Conservation (phyloP, 2,888 invertebrate genomes). For the Andrena flavipes region DNA sequence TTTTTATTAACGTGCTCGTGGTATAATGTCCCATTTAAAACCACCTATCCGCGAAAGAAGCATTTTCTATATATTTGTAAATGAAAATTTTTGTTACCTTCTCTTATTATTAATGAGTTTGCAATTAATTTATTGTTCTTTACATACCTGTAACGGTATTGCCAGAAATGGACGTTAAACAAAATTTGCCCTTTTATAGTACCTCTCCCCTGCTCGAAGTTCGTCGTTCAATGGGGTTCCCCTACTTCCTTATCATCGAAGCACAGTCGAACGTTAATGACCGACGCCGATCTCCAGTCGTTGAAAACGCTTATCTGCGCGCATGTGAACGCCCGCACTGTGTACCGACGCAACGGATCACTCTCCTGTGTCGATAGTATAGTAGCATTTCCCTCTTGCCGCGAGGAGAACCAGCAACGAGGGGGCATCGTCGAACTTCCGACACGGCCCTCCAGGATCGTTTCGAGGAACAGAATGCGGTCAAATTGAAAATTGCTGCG, state of each 20-base stretch:
- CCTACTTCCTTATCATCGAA: constrained; percentile 43
- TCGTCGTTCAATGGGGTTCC: constrained; percentile 30
- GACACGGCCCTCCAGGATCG: neutral
- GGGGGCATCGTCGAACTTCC: neutral
- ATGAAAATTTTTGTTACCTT: too few relatives aligned
- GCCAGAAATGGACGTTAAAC: too few relatives aligned
- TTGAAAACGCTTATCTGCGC: constrained; percentile 30
- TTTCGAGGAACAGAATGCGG: neutral
- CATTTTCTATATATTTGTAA: too few relatives aligned
- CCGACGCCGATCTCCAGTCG: constrained; percentile 42
- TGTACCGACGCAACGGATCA: constrained; percentile 11
- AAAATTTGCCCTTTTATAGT: too few relatives aligned
- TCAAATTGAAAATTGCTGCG: neutral
- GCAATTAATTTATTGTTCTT: too few relatives aligned
- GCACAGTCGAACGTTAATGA: constrained; percentile 25
- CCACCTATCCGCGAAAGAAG: too few relatives aligned
- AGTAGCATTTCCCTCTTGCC: neutral
- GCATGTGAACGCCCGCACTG: constrained; percentile 15
- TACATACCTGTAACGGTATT: too few relatives aligned
- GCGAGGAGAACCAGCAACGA: neutral
- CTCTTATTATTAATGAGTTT: too few relatives aligned
- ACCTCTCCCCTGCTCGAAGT: constrained; percentile 28
- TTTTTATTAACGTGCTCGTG: too few relatives aligned
- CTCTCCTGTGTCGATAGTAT: neutral
- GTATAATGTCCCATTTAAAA: too few relatives aligned